Base-by-base conservation (phyloP, 2,113 vertebrate genomes). In the Andinoacara biseriatus region DNA sequence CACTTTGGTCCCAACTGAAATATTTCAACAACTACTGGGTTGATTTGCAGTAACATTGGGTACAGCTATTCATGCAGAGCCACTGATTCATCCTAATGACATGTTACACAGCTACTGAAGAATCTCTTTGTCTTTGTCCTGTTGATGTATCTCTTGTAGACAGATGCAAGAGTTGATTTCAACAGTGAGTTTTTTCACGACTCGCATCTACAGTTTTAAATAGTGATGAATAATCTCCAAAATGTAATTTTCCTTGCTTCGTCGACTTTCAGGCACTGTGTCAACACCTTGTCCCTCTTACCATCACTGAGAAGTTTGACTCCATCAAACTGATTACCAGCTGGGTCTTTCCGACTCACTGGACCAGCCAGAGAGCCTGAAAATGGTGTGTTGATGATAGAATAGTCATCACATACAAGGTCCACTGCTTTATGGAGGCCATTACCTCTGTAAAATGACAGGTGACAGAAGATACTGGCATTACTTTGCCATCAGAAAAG, bases 321-420 rank as follows among this genome's bases (percentile, higher is more conserved):
- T 15, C 92, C 93, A 65, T 94, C 89, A 15, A 90, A 91, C 62
- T 89, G 89, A 84, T 91, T 74, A 57, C 88, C 87, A 1, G 78
- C 62, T 2, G 43, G 26, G 14, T 86, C 86, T 72, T 43, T 75
- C 62, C 60, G 82, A 61, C 82, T 85, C 79, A 91, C 89, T 35
- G 92, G 91, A 40, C 93, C 93, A 0, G 60, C 65, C 84, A 94
- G 81, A 26, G 60, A 86, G 26, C 92, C 92, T 8, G 90, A 90
- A 83, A 95, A 95, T 22, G 93, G 91, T 67, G 93, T 86, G 2
- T 85, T 90, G 81, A 94, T 26, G n/a, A 84, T 52, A 9, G 86
- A 59, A 15, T 89, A 94, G 81, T 95, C 94, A 33, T 93, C 87
- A 65, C 93, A 95, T 87, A 94, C 91, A 83, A 94, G 78, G 57